Evolutionary conservation across 2,797 vertebrate species (phyloP).

Genomic region (Carapus acus): DNA sequence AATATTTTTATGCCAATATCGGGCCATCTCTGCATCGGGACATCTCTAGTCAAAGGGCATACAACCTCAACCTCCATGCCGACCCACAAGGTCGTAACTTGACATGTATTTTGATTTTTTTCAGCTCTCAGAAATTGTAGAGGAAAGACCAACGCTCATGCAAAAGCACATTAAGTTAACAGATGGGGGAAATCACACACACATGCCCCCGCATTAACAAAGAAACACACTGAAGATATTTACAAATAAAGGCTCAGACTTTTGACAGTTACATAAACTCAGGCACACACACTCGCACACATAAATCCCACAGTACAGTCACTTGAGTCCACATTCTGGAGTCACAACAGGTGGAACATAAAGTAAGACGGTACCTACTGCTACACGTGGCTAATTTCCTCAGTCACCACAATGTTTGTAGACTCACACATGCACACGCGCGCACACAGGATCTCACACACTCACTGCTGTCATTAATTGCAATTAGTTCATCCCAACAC

Average conservation of each 20-base stretch:
- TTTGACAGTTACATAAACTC: constrained; percentile 6
- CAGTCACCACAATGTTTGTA: background rate
- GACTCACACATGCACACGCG: background rate
- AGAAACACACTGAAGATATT: no score
- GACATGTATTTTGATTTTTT: no score
- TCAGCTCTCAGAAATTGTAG: no score
- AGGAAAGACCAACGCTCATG: no score
- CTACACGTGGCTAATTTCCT: background rate
- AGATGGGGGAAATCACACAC: no score
- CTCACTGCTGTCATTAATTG: background rate
- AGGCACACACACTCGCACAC: constrained; percentile 4
- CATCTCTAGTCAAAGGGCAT: no score
- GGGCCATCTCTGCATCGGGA: no score
- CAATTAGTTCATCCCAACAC: constrained; percentile 5
- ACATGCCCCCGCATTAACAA: background rate
- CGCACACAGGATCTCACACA: no score
- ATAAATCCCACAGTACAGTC: constrained; percentile 12
- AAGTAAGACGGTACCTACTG: background rate
- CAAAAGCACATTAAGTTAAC: no score
- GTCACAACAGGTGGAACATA: background rate
- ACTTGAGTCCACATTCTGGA: background rate
- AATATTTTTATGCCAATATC: no score
- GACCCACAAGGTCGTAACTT: no score
- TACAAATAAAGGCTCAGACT: constrained; percentile 16
- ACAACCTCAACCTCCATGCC: no score